These are phyloP conservation scores for Corapipo altera DNA, from an alignment of 2,113 vertebrate species.

Conservation along the genomic window DNA sequence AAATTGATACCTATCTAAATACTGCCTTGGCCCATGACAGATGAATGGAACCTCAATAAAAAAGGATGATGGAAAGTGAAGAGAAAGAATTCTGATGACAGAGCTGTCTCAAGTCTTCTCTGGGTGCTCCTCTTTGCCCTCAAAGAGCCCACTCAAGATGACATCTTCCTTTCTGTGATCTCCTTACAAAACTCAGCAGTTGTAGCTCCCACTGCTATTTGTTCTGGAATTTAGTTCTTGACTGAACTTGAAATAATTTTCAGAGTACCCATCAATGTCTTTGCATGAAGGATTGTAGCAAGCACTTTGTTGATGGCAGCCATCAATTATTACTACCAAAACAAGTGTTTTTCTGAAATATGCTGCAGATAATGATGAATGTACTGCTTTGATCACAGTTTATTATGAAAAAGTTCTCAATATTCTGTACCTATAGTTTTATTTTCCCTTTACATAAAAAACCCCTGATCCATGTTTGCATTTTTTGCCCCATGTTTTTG, in stretches of 20 bases:
- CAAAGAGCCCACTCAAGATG: background rate
- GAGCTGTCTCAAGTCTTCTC: background rate
- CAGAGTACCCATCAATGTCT: background rate
- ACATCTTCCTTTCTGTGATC: background rate
- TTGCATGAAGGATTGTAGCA: background rate
- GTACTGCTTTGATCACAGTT: background rate
- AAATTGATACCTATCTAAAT: background rate
- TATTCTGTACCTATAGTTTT: background rate
- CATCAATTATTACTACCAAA: background rate
- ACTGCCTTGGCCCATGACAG: background rate
- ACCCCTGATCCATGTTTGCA: background rate
- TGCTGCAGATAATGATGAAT: background rate
- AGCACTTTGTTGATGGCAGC: background rate
- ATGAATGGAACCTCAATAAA: background rate
- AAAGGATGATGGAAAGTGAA: background rate
- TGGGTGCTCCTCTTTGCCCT: background rate
- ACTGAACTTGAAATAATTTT: background rate
- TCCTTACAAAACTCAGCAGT: background rate
- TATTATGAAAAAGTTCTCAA: background rate
- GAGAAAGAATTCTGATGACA: background rate
- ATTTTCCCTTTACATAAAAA: background rate
- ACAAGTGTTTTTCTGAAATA: background rate
- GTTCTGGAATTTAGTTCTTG: background rate
- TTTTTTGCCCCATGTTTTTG: background rate
- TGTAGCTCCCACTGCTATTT: background rate